phyloP scores from a whole-genome alignment of 2,888 invertebrate genomes.

The Tachina fera region DNA sequence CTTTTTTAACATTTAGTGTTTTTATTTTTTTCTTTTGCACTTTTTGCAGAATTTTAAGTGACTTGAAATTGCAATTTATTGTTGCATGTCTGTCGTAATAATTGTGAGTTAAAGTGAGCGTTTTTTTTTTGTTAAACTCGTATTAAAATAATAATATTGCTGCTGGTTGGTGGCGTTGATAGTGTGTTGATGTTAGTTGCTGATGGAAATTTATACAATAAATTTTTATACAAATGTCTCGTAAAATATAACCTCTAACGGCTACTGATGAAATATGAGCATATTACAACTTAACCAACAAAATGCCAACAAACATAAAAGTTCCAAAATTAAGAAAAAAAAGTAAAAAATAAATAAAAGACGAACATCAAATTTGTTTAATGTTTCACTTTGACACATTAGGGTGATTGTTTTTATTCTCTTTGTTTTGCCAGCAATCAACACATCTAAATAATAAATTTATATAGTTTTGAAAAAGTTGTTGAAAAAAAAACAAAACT shows the following conservation, averaged over 20 bases:
- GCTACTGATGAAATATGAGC: conserved; percentile 63
- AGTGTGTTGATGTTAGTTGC: conserved; percentile 39
- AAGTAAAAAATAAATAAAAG: background rate
- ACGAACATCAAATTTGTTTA: conserved; percentile 23
- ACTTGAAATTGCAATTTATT: conserved; percentile 81
- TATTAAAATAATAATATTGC: conserved; percentile 60
- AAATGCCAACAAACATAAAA: conserved; percentile 25
- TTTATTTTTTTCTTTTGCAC: conserved; percentile 11
- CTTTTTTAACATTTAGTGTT: conserved; percentile 30
- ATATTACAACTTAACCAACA: conserved; percentile 36
- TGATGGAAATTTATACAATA: conserved; percentile 69
- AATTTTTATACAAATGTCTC: conserved; percentile 57
- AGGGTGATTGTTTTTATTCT: background rate
- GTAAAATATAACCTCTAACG: conserved; percentile 42
- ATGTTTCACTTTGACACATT: conserved; percentile 57
- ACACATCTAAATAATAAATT: conserved; percentile 68
- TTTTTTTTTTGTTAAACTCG: conserved; percentile 50
- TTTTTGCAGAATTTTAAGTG: conserved; percentile 79
- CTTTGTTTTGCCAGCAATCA: conserved; percentile 18
- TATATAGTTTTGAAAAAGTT: conserved; percentile 58
- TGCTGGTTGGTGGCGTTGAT: conserved; percentile 35
- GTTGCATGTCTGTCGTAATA: conserved; percentile 74
- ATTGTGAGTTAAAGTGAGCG: conserved; percentile 70
- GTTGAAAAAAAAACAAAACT: conserved; percentile 11
- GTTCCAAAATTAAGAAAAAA: background rate